Evolutionary conservation across 2,113 vertebrate genomes (phyloP), one percentile per base, ranked within the genome.

Genomic region (Chamaetylas fuelleborni): DNA sequence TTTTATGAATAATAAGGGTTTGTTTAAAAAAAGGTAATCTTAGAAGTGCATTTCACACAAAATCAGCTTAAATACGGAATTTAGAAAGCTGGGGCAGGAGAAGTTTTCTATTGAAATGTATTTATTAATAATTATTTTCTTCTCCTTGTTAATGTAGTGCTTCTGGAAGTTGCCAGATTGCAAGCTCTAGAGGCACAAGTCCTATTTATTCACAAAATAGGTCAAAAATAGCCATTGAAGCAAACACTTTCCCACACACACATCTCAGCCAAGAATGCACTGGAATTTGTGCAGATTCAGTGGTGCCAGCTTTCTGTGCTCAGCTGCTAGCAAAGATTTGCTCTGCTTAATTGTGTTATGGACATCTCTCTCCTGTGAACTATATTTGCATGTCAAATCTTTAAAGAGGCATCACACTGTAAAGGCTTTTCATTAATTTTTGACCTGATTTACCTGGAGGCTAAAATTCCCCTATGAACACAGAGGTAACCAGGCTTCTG

Each of bases 161-260:
- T 94, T 31, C 66, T 86, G 36, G 83, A 92, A 95, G 48, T 42
- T 92, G 69, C 58, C 93, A 93, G 60, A 81, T 66, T 90, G 81
- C 87, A 92, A 96, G 89, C 81, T 92, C 86, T 84, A 56, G 90
- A 93, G 85, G 61, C 38, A 12, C 25, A 93, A 95, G 17, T 73
- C 76, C 86, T 94, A 88, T 93, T 91, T 95, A 97, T 93, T 96
- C 87, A 91, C 65, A 58, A 93, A 91, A 93, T 82, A 91, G 84
- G 91, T 93, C 93, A 88, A 74, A 92, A 95, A 82, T 76, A 95
- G 86, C 83, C 67, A 95, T 42, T 78, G 88, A 93, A 90, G 90
- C 88, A 93, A 95, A 93, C 72, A 31, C 76, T 94, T 95, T 17
- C 73, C 58, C 54, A 38, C 90, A 76, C 47, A 71, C 28, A 42